Evolutionary conservation across 1,140 invertebrate genomes (phyloP), one percentile per base, ranked within the genome.

Genomic region (Ips nitidus): DNA sequence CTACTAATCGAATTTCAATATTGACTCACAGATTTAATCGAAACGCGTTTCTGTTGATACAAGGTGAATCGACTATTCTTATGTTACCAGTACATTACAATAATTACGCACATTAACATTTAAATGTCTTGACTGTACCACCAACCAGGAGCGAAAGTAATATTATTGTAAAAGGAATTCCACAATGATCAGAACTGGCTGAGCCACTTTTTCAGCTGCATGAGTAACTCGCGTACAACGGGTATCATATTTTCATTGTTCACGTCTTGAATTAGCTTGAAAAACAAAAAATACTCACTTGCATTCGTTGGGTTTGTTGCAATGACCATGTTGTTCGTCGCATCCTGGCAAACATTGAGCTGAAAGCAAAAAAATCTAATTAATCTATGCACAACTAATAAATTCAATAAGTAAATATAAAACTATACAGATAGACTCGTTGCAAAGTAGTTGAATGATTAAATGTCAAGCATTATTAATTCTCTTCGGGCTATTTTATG

Each of bases 291-390:
- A 41, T 88, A 95, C 94, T 93, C 88, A 97, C 95, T 87, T 88
- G 92, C 95, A 98, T 85, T 97, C 93, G 84, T 95, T 92, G 75
- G 96, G 95, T 80, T 88, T 87, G 76, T 87, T 89, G 86, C 96
- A 98, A 81, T 91, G 89, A 78, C 96, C 96, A 83, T 97, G 93
- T 77, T 90, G 86, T 61, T 87, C 82, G 83, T 95, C 88, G 84
- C 96, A 98, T 79, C 95, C 95, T 79, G 92, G 88, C 79, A 90
- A 83, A 84, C 96, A 98, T 78, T 91, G 90, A 78, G 93, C 94
- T 96, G 89, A 79, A 93, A 92, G 83, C 84, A 87, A 86, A 82
- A 84, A 85, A 83, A 57, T 55, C 69, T 37, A 37, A 45, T 22
- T 22, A 22, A 22, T 22, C 22, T 22, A 22, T 22, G 22, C 41